Evolutionary conservation across 2,113 vertebrate genomes (phyloP).

Genomic region (Pelecanus crispus): DNA sequence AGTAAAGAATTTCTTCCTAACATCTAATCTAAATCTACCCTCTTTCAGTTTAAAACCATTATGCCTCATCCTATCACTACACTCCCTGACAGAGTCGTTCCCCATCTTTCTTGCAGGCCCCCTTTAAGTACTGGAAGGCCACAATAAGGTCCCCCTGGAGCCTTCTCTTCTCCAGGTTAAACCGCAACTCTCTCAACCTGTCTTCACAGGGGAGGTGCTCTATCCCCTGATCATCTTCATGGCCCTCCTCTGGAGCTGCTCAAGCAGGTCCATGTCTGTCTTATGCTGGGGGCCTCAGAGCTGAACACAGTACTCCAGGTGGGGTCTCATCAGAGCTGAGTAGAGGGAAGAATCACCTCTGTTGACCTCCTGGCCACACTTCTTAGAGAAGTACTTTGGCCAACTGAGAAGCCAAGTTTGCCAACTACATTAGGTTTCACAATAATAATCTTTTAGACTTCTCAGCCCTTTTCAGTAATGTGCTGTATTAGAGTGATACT

Average conservation of each 20-base stretch:
- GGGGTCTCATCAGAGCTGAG: not conserved
- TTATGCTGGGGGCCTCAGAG: not conserved
- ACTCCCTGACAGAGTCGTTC: too few relatives aligned
- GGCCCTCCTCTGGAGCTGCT: not conserved
- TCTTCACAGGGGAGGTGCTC: too few relatives aligned
- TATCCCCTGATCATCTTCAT: not conserved
- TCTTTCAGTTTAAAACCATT: too few relatives aligned
- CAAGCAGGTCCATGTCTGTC: not conserved
- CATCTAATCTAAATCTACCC: too few relatives aligned
- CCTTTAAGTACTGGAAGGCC: too few relatives aligned
- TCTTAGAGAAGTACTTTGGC: not conserved
- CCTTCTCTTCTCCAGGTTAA: too few relatives aligned
- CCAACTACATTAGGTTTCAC: not conserved
- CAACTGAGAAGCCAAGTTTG: not conserved
- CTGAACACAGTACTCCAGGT: not conserved
- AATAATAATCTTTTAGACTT: not conserved
- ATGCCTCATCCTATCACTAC: too few relatives aligned
- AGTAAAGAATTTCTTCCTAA: too few relatives aligned
- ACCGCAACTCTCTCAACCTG: too few relatives aligned
- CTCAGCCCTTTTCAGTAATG: not conserved
- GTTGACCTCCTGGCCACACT: fast-evolving
- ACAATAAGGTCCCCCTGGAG: too few relatives aligned
- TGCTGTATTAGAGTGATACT: not conserved
- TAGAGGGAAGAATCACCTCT: not conserved
- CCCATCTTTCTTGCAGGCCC: too few relatives aligned